Percentiles rank a stretch among this genome's conserved stretches.
Conservation (phyloP, 2,888 invertebrate genomes). For the Amphipoea lucens region DNA sequence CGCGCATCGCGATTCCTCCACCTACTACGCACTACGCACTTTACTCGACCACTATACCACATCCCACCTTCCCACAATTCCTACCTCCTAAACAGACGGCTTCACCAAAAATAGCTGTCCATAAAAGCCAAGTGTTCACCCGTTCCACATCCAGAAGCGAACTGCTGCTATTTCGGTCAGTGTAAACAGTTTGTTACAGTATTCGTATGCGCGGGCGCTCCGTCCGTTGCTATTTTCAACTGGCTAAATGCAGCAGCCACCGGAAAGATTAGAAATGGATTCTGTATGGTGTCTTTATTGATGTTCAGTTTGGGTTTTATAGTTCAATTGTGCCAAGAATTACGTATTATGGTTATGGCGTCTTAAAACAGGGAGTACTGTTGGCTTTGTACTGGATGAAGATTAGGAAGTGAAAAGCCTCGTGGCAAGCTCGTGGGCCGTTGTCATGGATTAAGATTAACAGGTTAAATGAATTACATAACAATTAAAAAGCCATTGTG, state of each 20-base stretch:
- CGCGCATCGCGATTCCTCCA: background rate
- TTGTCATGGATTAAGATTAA: background rate
- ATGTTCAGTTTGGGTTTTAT: constrained; percentile 52
- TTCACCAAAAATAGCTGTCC: constrained; percentile 77
- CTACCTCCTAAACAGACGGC: constrained; percentile 45
- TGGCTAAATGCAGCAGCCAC: constrained; percentile 84
- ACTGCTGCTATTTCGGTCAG: constrained; percentile 79
- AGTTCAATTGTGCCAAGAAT: constrained; percentile 43
- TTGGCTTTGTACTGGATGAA: background rate
- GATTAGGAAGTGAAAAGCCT: background rate
- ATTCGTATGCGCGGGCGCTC: constrained; percentile 76
- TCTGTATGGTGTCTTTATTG: constrained; percentile 67
- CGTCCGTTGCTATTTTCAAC: constrained; percentile 82
- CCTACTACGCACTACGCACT: background rate
- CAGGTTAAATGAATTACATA: background rate
- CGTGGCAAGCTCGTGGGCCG: background rate
- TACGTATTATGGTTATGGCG: background rate
- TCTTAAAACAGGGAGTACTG: background rate
- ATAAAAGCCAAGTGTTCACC: constrained; percentile 81
- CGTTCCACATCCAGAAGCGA: constrained; percentile 83
- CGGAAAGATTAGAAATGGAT: constrained; percentile 79
- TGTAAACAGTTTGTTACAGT: constrained; percentile 80
- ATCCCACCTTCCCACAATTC: constrained; percentile 45
- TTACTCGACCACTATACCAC: constrained; percentile 30
- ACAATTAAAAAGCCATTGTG: background rate